Conservation (phyloP, 2,113 vertebrate genomes). For the Herpetotheres cachinnans region DNA sequence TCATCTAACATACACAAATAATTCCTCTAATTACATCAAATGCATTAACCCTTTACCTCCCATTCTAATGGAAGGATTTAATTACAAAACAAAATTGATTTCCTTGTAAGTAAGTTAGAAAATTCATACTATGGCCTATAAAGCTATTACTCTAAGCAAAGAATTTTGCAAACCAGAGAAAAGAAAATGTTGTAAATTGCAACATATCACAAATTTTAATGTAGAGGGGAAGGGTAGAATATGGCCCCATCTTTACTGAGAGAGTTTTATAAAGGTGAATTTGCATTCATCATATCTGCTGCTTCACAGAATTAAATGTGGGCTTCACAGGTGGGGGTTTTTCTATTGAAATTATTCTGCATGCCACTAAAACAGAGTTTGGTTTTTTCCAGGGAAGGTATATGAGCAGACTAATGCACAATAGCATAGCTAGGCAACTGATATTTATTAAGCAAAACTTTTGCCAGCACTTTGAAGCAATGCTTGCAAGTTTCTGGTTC, state of each 20-base stretch:
- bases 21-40: slow-evolving; percentile 4
- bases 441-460: slow-evolving; percentile 15
- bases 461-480: not conserved
- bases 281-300: slow-evolving; percentile 9
- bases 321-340: not conserved
- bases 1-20: not conserved
- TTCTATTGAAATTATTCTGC: slow-evolving; percentile 18
- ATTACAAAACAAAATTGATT: slow-evolving; percentile 18
- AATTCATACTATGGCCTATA: not conserved
- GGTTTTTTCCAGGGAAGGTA: not conserved
- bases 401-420: not conserved
- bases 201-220: not conserved
- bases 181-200: not conserved
- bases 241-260: not conserved
- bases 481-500: not conserved
- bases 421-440: not conserved
- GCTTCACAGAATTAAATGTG: not conserved
- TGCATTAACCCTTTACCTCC: not conserved
- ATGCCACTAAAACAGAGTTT: not conserved
- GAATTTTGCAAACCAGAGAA: not conserved
- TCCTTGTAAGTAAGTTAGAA: slow-evolving; percentile 18
- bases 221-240: not conserved
- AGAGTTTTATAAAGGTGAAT: slow-evolving; percentile 10
- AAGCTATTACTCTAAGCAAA: not conserved
- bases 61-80: slow-evolving; percentile 24